Percentiles rank a stretch among this genome's conserved stretches.
Evolutionary conservation across 2,888 invertebrate species (phyloP).

Genomic region (Adelphocoris suturalis): DNA sequence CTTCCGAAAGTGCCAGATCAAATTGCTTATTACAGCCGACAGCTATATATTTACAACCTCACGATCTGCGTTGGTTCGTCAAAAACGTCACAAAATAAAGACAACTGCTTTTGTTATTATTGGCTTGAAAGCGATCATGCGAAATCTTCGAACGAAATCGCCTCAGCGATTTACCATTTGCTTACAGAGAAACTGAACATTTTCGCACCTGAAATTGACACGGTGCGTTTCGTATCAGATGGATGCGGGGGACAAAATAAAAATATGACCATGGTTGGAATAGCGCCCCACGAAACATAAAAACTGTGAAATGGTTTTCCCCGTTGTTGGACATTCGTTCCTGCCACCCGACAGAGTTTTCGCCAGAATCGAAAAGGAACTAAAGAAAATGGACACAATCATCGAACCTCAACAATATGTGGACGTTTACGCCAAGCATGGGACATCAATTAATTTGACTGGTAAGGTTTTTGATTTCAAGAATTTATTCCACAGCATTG

Average conservation of each 20-base stretch:
- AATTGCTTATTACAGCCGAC: slow-evolving; percentile 73
- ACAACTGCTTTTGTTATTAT: slow-evolving; percentile 76
- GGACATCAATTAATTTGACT: no score
- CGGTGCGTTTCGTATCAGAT: slow-evolving; percentile 68
- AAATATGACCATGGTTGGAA: slow-evolving; percentile 63
- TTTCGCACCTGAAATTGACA: slow-evolving; percentile 61
- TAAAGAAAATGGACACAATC: no score
- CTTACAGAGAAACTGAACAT: slow-evolving; percentile 72
- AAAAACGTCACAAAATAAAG: slow-evolving; percentile 74
- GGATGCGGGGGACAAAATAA: no score
- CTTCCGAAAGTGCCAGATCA: no score
- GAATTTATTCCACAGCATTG: no score
- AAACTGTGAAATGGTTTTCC: background rate
- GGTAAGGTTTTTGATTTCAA: no score
- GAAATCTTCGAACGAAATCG: slow-evolving; percentile 77
- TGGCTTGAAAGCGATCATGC: slow-evolving; percentile 77
- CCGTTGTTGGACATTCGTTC: no score
- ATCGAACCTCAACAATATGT: no score
- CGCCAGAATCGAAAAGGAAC: no score
- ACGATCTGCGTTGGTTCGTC: slow-evolving; percentile 77
- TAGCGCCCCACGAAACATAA: slow-evolving; percentile 2
- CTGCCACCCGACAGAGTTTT: no score
- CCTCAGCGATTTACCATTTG: slow-evolving; percentile 75
- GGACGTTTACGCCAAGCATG: no score
- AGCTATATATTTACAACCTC: slow-evolving; percentile 77